Evolutionary conservation across 2,797 vertebrate genomes (phyloP), one percentile per base, ranked within the genome.

Genomic region (Hephaestus fuliginosus): DNA sequence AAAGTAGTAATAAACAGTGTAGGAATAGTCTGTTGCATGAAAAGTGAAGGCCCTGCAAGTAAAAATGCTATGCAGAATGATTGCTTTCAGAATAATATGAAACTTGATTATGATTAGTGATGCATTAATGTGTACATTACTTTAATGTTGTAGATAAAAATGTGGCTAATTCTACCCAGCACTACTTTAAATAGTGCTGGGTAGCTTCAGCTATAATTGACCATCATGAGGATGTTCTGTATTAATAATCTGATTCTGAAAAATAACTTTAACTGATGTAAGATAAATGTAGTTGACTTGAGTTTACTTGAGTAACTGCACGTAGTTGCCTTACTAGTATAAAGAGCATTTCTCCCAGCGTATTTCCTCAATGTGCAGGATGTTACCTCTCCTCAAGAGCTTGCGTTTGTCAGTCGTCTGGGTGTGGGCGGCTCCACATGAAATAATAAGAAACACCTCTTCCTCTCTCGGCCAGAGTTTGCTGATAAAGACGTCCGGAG

Each of bases 401-500:
- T 43, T 64, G 39, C 46, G 56, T 36, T 64, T 51, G 58, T 17
- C 3, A 17, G 15, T 20, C 22, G n/a, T 48, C 41, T 41, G 5
- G 13, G 2, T 17, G 49, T 52, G 28, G 52, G 22, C 43, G 33
- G 20, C 28, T 62, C n/a, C 20, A 2, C 28, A 28, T 77, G 53
- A 52, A 65, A 53, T 53, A 33, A 58, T 67, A 55, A 28, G 53
- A 70, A 46, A 65, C 36, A 28, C 20, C 52, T 46, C 33, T 7
- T 60, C 39, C 43, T 25, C 44, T 64, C 1, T 44, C 33, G 63
- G 48, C 48, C 49, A 63, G 43, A 41, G n/a, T 7, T 15, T 69
- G 69, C 17, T 68, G 36, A 62, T 70, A 13, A 74, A n/a, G 72
- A 72, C 7, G 3, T 33, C 33, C 53, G 8, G 5, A 67, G 51